phyloP scores from a whole-genome alignment of 2,888 invertebrate genomes.

The Chrysodeixis includens region DNA sequence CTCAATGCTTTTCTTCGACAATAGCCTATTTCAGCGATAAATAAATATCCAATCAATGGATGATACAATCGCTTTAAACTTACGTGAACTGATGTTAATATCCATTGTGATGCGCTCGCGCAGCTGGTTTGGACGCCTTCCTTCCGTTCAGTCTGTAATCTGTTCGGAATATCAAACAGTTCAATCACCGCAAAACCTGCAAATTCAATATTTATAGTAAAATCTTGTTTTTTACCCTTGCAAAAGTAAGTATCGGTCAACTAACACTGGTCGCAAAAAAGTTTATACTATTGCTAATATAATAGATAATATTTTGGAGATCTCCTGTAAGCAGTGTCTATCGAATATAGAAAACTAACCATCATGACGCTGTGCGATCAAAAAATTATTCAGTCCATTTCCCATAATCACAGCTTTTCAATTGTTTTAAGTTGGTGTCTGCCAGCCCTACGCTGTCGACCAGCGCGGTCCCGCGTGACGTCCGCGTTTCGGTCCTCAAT shows the following conservation, averaged over 20 bases:
- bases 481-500: background rate
- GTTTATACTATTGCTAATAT: too few species aligned
- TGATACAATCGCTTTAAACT: background rate
- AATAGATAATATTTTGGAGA: too few species aligned
- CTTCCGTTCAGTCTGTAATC: slow-evolving; percentile 35
- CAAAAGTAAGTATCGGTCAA: too few species aligned
- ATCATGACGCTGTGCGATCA: too few species aligned
- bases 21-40: background rate
- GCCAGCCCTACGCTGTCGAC: slow-evolving; percentile 26
- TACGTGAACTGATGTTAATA: background rate
- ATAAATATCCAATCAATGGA: slow-evolving; percentile 8
- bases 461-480: slow-evolving; percentile 7
- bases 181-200: slow-evolving; percentile 14
- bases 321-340: too few species aligned
- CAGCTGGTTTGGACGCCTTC: slow-evolving; percentile 31
- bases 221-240: background rate
- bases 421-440: background rate
- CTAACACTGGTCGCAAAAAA: too few species aligned
- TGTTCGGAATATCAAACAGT: slow-evolving; percentile 29
- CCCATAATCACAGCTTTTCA: background rate
- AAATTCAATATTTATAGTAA: slow-evolving; percentile 14
- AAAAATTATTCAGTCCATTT: too few species aligned
- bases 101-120: background rate
- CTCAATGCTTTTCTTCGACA: background rate
- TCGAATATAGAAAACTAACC: too few species aligned